phyloP scores from a whole-genome alignment of 2,113 vertebrate species.

The Tympanuchus pallidicinctus region DNA sequence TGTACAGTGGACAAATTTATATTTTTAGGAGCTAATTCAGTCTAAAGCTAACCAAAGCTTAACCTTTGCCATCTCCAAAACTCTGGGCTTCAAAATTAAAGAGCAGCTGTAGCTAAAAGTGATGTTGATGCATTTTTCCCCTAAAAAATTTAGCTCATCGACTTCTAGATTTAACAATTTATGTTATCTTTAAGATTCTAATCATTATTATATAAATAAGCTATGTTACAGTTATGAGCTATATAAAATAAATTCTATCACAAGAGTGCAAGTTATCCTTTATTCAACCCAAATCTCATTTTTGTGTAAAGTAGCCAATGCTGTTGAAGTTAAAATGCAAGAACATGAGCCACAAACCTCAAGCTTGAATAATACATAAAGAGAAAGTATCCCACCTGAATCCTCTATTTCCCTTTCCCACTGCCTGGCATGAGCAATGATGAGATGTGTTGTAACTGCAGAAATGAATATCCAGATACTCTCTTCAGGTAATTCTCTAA shows the following conservation, averaged over 20 bases:
- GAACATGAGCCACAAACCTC: not conserved
- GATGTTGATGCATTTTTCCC: not conserved
- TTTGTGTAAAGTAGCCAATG: not conserved
- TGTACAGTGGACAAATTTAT: not conserved
- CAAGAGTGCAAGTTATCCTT: not conserved
- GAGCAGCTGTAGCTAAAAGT: not conserved
- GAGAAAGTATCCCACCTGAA: not conserved
- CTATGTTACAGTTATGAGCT: not conserved
- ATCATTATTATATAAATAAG: not conserved
- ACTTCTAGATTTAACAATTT: not conserved
- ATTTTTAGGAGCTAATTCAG: not conserved
- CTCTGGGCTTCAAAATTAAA: not conserved
- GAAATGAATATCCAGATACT: not conserved
- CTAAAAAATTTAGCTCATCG: not conserved
- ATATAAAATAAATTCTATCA: not conserved
- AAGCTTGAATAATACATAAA: not conserved
- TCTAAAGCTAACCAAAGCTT: not conserved
- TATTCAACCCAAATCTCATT: not conserved
- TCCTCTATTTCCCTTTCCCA: not conserved
- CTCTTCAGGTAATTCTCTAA: not conserved
- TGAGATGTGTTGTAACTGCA: not conserved
- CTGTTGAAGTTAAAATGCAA: not conserved
- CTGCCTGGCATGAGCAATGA: not conserved
- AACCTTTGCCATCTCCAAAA: not conserved
- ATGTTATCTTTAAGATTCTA: not conserved